Evolutionary conservation across 2,113 vertebrate genomes (phyloP).

Genomic region (Patagioenas fasciata): DNA sequence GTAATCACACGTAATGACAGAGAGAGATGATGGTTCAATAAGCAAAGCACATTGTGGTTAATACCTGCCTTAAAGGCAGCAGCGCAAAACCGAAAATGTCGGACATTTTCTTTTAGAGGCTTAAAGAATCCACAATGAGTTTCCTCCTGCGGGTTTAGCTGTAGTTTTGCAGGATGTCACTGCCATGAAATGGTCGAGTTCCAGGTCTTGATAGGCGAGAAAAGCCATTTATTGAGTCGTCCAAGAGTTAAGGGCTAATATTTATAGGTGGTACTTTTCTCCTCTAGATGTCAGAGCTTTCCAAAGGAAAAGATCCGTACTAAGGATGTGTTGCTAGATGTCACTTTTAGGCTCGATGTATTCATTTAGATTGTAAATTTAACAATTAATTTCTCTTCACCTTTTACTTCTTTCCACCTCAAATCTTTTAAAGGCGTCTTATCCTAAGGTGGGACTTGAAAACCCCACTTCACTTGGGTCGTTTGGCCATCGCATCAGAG

Average conservation of each 20-base stretch:
- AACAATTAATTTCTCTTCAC: background rate
- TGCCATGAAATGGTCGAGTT: background rate
- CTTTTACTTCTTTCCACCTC: background rate
- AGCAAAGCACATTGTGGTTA: background rate
- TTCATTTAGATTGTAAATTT: background rate
- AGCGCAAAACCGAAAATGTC: background rate
- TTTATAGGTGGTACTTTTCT: background rate
- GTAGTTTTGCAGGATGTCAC: background rate
- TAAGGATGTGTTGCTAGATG: background rate
- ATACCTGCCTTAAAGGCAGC: background rate
- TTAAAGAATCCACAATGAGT: background rate
- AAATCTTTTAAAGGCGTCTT: background rate
- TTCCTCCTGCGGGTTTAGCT: background rate
- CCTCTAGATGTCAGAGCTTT: slow-evolving; percentile 16
- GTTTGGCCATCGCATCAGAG: background rate
- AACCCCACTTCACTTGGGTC: background rate
- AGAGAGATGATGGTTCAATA: background rate
- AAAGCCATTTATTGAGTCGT: background rate
- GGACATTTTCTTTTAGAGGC: background rate
- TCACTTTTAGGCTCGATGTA: background rate
- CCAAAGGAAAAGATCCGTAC: background rate
- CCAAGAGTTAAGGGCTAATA: background rate
- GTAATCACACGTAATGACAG: background rate
- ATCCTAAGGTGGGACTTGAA: background rate
- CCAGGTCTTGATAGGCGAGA: background rate